Evolutionary conservation across 2,113 vertebrate genomes (phyloP).

Genomic region (Colinus virginianus): DNA sequence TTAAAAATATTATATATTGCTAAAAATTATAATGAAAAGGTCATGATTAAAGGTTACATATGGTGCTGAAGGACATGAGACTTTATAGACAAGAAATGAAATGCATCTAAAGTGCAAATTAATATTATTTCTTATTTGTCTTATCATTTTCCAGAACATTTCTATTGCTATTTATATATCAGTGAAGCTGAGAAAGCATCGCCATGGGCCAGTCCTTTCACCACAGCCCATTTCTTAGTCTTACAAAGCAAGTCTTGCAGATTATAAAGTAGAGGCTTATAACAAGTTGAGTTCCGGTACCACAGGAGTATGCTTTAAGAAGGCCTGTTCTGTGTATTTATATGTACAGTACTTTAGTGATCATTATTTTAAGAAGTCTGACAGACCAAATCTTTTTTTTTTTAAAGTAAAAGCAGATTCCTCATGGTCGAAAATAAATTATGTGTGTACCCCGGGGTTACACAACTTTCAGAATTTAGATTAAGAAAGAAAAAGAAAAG

Average conservation of each 20-base stretch:
- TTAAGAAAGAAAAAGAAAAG: not conserved
- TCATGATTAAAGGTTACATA: not conserved
- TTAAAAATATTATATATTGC: not conserved
- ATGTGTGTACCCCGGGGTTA: not conserved
- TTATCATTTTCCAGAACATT: not conserved
- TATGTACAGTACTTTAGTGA: rapidly evolving
- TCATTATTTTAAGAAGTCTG: not conserved
- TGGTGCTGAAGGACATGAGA: too few species aligned
- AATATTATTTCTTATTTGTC: not conserved
- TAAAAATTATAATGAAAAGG: not conserved
- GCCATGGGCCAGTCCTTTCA: not conserved
- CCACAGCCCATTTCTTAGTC: not conserved
- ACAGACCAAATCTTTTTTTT: not conserved
- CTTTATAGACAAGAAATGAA: not conserved
- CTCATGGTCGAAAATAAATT: not conserved
- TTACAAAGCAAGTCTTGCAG: not conserved
- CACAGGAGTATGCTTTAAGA: not conserved
- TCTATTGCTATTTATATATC: not conserved
- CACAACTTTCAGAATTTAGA: not conserved
- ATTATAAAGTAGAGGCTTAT: rapidly evolving
- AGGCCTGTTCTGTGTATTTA: not conserved
- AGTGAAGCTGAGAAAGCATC: not conserved
- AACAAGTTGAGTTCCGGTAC: not conserved
- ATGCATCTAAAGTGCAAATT: not conserved
- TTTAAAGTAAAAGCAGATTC: not conserved